Evolutionary conservation across 2,113 vertebrate species (phyloP).

Genomic region (Pelmatolapia mariae): DNA sequence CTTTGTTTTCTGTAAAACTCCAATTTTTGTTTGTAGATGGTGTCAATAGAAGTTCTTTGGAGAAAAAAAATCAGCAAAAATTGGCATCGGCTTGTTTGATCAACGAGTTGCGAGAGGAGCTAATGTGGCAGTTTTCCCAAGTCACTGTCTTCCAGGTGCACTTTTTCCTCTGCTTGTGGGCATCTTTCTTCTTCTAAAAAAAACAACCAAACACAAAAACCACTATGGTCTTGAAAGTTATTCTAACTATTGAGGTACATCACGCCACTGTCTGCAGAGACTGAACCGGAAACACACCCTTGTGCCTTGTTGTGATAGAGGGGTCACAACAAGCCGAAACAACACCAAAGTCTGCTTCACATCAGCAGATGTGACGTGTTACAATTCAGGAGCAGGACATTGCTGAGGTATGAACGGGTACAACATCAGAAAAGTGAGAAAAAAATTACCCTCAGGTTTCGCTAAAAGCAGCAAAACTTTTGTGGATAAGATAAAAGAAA

Average conservation of each 20-base stretch:
- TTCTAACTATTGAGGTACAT: background rate
- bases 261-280: background rate
- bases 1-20: background rate
- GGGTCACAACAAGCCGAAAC: background rate
- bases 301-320: background rate
- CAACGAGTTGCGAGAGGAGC: background rate
- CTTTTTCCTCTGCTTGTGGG: background rate
- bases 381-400: background rate
- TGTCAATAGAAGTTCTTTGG: background rate
- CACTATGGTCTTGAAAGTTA: background rate
- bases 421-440: background rate
- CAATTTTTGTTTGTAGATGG: background rate
- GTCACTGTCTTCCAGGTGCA: background rate
- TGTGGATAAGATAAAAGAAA: background rate
- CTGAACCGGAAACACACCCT: background rate
- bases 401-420: background rate
- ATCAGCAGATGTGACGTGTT: background rate
- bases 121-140: background rate
- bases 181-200: background rate
- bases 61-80: background rate
- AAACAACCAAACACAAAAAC: accelerated
- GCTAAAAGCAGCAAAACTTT: background rate
- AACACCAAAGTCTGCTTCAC: background rate
- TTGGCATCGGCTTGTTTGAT: background rate
- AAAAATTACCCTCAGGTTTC: background rate